phyloP scores from a whole-genome alignment of 2,113 vertebrate species.

The Picathartes gymnocephalus region DNA sequence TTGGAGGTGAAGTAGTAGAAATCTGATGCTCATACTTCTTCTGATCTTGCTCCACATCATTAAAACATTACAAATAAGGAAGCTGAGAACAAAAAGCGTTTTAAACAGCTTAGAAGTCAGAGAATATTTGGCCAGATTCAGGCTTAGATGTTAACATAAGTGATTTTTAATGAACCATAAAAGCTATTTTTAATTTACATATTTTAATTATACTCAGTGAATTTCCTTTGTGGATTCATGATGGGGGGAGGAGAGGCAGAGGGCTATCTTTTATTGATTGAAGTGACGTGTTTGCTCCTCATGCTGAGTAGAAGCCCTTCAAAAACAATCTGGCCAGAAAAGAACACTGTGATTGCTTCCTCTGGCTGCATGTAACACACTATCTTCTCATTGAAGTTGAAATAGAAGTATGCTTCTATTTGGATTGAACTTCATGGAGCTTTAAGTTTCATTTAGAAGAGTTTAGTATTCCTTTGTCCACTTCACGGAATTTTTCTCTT shows the following conservation, averaged over 20 bases:
- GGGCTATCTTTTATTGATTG: background rate
- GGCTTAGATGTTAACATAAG: background rate
- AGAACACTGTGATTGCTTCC: background rate
- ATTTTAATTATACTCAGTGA: background rate
- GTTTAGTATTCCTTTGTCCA: background rate
- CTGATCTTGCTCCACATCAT: background rate
- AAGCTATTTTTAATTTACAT: background rate
- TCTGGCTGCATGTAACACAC: background rate
- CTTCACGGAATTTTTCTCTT: background rate
- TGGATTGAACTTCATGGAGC: background rate
- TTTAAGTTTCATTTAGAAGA: background rate
- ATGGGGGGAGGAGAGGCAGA: background rate
- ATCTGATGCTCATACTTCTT: background rate
- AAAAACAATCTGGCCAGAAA: background rate
- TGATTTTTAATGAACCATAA: conserved; percentile 38
- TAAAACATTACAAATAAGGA: background rate
- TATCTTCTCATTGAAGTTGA: background rate
- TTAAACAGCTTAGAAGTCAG: background rate
- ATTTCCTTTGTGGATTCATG: background rate
- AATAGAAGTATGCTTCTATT: background rate
- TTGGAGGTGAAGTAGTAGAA: background rate
- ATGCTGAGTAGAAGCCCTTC: background rate
- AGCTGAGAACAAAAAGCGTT: background rate
- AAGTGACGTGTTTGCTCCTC: background rate
- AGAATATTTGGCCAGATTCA: background rate